A percentile compares a stretch with the other conserved stretches of the same genome.
Conservation (phyloP, 2,113 vertebrate genomes). For the Thalassarche chlororhynchos region DNA sequence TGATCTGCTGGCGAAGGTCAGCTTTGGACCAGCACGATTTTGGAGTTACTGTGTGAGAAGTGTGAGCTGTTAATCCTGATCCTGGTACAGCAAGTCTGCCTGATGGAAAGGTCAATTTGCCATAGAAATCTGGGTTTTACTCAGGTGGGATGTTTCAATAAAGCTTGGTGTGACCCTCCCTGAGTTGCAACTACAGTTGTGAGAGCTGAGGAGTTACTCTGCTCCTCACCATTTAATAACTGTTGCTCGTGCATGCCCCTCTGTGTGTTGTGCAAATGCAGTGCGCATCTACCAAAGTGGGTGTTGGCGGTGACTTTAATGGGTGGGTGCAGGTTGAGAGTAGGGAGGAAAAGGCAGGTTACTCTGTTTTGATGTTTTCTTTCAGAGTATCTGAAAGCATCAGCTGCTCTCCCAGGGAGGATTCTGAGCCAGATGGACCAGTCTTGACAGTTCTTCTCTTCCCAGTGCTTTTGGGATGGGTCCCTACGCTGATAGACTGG, state of each 20-base stretch:
- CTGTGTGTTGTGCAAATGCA: not conserved
- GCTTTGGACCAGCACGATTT: not conserved
- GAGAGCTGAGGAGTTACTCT: not conserved
- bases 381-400: not conserved
- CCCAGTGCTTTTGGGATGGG: not conserved
- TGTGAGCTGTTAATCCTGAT: not conserved
- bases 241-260: not conserved
- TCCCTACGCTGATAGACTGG: not conserved
- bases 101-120: not conserved
- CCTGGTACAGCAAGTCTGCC: not conserved
- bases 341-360: not conserved
- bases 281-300: not conserved
- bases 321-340: not conserved
- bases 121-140: not conserved
- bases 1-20: conserved; percentile 1
- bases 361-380: not conserved
- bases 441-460: not conserved
- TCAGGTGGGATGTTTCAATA: not conserved
- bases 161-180: not conserved
- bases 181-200: not conserved
- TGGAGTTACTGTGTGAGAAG: not conserved
- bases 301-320: not conserved
- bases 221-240: not conserved
- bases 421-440: not conserved
- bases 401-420: not conserved